phyloP scores from a whole-genome alignment of 2,113 vertebrate species.

The Python bivittatus region DNA sequence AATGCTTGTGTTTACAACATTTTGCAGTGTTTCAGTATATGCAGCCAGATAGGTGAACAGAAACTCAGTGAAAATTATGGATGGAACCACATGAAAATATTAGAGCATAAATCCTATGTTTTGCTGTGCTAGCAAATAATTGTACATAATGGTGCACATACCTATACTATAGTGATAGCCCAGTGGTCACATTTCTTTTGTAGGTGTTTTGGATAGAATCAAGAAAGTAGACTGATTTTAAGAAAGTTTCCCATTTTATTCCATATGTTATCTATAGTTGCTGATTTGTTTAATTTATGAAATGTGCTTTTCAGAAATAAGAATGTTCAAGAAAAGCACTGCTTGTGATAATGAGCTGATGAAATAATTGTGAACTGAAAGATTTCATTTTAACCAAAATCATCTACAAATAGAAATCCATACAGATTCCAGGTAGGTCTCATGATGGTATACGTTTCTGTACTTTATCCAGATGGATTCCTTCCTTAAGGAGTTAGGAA shows the following conservation, averaged over 20 bases:
- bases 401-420: neutral
- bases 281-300: neutral
- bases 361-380: neutral
- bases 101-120: neutral
- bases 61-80: neutral
- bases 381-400: neutral
- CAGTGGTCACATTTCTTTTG: neutral
- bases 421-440: neutral
- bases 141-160: neutral
- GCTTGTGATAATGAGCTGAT: too few species aligned
- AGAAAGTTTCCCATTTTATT: neutral
- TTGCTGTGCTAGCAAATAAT: neutral
- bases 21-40: neutral
- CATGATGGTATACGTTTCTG: neutral
- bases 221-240: too few species aligned
- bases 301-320: neutral
- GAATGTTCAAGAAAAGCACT: neutral
- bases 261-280: neutral
- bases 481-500: neutral
- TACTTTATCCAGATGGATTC: neutral
- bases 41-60: neutral
- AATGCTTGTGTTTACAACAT: neutral
- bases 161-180: neutral
- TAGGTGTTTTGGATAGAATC: neutral
- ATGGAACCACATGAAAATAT: neutral